Evolutionary conservation across 2,113 vertebrate species (phyloP), one percentile per base, ranked within the genome.

Genomic region (Eonycteris spelaea): DNA sequence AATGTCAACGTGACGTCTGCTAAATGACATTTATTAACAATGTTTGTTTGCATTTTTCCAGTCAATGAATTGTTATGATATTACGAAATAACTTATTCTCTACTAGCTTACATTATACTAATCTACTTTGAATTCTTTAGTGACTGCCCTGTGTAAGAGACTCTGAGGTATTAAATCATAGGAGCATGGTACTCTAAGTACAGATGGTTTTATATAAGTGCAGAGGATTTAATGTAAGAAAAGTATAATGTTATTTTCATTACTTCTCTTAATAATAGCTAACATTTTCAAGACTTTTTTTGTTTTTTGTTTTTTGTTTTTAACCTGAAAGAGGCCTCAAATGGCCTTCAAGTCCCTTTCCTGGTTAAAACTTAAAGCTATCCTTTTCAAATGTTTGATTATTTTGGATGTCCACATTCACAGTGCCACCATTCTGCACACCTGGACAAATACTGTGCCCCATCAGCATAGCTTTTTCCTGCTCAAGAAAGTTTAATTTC

Each of bases 51-150:
- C 45, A 79, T 93, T 91, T 79, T 83, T 94, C 61, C 96, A 53
- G 74, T 67, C 73, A 40, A 0, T 95, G 70, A 90, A 73, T 88
- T 94, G 55, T 86, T 95, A 74, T 61, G 45, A 63, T 63, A 77
- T 55, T 35, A 63, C 51, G 88, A 94, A 94, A 89, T 95, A 85
- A 67, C 21, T 85, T 94, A 48, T 92, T 90, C 45, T 83, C 48
- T 86, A 22, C n/a, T 35, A 83, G 65, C 51, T 71, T 96, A 65
- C 7, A 84, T 93, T 93, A 78, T 73, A 61, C 93, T 78, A 87
- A 91, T 91, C 61, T 86, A 73, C 13, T 55, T 96, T 79, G 57
- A 96, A 78, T 88, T 89, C 13, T 91, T 96, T 88, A 94, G 73
- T 89, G 45, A 87, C 26, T 67, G 38, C 48, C 38, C 59, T 57